Evolutionary conservation across 2,888 invertebrate genomes (phyloP).

Genomic region (Ctenicera cuprea): DNA sequence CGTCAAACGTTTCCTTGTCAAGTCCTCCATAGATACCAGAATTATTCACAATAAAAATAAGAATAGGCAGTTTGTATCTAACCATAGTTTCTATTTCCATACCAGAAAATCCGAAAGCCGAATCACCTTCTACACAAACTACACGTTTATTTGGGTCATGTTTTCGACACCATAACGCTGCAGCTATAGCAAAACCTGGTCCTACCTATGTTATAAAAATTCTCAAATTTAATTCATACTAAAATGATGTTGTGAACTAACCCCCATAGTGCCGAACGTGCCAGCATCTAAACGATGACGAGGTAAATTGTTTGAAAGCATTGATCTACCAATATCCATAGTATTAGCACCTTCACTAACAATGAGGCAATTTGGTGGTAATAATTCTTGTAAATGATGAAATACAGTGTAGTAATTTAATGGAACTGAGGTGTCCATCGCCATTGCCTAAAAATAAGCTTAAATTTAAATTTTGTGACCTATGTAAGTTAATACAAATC

Average conservation of each 20-base stretch:
- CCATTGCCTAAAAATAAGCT: conserved; percentile 76
- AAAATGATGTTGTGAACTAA: conserved; percentile 63
- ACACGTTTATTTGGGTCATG: conserved; percentile 88
- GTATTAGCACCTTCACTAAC: conserved; percentile 99
- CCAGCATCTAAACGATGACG: conserved; percentile 95
- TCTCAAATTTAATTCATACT: neutral
- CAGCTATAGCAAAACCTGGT: conserved; percentile 93
- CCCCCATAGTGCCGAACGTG: conserved; percentile 98
- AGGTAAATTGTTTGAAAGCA: conserved; percentile 89
- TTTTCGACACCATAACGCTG: conserved; percentile 92
- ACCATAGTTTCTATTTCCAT: conserved; percentile 99
- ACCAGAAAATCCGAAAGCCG: conserved; percentile 98
- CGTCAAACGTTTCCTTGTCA: conserved; percentile 83
- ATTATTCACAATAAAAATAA: conserved; percentile 95
- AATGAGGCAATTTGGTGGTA: conserved; percentile 90
- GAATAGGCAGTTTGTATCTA: conserved; percentile 93
- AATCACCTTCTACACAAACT: conserved; percentile 96
- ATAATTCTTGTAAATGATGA: conserved; percentile 84
- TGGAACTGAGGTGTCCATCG: conserved; percentile 82
- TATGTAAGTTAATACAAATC: neutral
- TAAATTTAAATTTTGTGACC: too few species aligned
- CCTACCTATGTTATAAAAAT: conserved; percentile 77
- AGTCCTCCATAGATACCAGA: conserved; percentile 95
- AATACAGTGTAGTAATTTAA: conserved; percentile 97
- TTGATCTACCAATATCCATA: conserved; percentile 97